These are phyloP conservation scores for Gadopsis marmoratus DNA, from an alignment of 2,797 vertebrate genomes.

Conservation along the genomic window DNA sequence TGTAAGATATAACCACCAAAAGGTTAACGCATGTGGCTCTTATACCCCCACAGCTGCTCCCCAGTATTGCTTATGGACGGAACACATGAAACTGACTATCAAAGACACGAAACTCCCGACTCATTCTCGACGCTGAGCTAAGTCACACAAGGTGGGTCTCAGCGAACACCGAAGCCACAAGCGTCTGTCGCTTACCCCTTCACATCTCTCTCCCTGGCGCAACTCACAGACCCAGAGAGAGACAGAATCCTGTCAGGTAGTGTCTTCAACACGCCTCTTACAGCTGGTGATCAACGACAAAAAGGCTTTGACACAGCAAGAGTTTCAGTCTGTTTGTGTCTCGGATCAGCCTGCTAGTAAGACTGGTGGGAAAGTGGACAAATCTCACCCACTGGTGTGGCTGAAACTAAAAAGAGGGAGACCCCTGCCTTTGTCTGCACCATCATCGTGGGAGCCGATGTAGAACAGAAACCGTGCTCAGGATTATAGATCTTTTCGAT, in stretches of 20 bases:
- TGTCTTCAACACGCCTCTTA: conserved; percentile 3
- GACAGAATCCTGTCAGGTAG: conserved; percentile 14
- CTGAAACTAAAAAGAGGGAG: background rate
- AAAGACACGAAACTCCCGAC: background rate
- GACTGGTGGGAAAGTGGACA: background rate
- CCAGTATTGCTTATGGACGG: background rate
- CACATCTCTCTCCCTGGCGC: conserved; percentile 5
- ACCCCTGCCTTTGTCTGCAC: background rate
- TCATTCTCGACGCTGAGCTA: background rate
- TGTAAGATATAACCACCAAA: background rate
- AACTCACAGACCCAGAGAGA: conserved; percentile 9
- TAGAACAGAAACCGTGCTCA: conserved; percentile 4
- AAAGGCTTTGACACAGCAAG: conserved; percentile 13
- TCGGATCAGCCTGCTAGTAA: background rate
- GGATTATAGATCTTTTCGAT: conserved; percentile 4
- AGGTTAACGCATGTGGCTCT: background rate
- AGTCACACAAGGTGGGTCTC: conserved; percentile 12
- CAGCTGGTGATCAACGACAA: conserved; percentile 24
- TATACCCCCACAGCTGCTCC: conserved; percentile 1
- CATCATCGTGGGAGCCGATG: background rate
- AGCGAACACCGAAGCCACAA: conserved; percentile 11
- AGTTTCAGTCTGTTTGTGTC: conserved; percentile 12
- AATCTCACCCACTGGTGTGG: background rate
- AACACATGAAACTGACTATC: conserved; percentile 11
- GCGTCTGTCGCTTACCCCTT: conserved; percentile 6